These are phyloP conservation scores for Cossypha caffra DNA, from an alignment of 2,797 vertebrate species.

Conservation along the genomic window DNA sequence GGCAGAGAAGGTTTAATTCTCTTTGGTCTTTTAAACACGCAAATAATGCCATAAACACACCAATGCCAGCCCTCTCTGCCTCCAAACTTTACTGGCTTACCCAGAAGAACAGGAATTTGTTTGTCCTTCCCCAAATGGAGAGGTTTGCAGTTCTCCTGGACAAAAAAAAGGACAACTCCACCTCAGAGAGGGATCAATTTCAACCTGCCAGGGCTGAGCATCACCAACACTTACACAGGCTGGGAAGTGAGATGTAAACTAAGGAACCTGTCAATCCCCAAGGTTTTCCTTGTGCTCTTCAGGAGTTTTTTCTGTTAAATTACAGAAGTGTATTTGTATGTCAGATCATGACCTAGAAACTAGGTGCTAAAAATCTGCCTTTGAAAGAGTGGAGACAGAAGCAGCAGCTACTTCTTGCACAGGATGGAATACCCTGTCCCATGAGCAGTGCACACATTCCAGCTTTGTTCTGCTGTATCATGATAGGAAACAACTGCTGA, in stretches of 20 bases:
- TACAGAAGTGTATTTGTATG: fast-evolving
- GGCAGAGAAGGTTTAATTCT: neutral
- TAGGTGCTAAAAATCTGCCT: neutral
- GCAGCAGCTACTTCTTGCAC: neutral
- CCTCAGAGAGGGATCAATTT: fast-evolving
- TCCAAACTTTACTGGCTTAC: fast-evolving
- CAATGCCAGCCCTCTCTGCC: neutral
- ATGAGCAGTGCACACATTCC: fast-evolving
- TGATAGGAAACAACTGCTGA: neutral
- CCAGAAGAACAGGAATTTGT: neutral
- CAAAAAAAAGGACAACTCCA: neutral
- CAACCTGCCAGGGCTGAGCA: neutral
- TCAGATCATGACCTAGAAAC: neutral
- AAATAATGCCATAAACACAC: fast-evolving
- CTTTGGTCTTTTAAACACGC: neutral
- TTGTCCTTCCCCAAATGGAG: fast-evolving
- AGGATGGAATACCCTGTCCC: fast-evolving
- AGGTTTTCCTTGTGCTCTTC: neutral
- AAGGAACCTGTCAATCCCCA: neutral
- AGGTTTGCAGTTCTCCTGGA: neutral
- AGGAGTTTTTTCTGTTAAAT: neutral
- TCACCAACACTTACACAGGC: fast-evolving
- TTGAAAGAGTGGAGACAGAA: neutral
- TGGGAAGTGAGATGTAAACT: fast-evolving
- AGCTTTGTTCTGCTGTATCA: neutral